Evolutionary conservation across 2,888 invertebrate species (phyloP).

Genomic region (Sesamia inferens): DNA sequence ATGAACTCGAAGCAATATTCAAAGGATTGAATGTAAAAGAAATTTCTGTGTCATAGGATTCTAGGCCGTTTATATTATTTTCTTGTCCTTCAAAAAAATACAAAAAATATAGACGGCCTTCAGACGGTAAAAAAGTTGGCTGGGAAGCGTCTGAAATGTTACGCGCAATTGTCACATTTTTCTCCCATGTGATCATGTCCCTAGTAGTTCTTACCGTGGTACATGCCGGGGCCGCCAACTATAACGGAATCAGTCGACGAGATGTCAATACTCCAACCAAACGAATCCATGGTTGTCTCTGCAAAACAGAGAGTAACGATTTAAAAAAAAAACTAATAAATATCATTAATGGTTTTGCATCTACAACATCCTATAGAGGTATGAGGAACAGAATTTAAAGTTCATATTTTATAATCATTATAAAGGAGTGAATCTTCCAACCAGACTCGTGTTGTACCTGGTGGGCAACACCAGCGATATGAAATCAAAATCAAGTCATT

Average conservation of each 20-base stretch:
- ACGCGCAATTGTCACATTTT: not conserved
- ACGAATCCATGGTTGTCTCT: conserved; percentile 49
- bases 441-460: too few species aligned
- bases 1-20: not conserved
- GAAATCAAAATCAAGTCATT: too few species aligned
- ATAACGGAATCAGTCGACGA: conserved; percentile 30
- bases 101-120: too few species aligned
- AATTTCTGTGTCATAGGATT: not conserved
- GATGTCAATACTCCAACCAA: conserved; percentile 79
- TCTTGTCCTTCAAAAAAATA: too few species aligned
- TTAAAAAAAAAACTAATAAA: conserved; percentile 4
- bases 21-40: not conserved
- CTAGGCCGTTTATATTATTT: too few species aligned
- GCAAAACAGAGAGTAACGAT: conserved; percentile 2
- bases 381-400: too few species aligned
- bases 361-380: not conserved
- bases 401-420: too few species aligned
- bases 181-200: not conserved
- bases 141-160: not conserved
- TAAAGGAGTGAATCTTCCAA: too few species aligned
- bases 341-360: not conserved
- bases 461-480: too few species aligned
- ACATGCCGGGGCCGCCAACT: conserved; percentile 53
- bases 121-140: too few species aligned
- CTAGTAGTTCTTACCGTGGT: conserved; percentile 23